Conservation (phyloP, 2,888 invertebrate genomes). For the Calephelis perditalis region DNA sequence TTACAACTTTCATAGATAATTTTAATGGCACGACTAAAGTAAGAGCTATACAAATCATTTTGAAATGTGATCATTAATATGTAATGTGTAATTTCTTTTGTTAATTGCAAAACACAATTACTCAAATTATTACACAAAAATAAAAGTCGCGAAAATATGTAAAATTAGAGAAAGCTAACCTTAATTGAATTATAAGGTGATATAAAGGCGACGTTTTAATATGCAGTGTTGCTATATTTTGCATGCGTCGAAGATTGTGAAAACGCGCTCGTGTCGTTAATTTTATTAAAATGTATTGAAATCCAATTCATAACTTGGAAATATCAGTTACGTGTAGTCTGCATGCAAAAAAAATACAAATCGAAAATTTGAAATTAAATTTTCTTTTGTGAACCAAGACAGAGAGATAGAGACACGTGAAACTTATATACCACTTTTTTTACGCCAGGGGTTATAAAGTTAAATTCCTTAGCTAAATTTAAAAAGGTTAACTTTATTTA, state of each 20-base stretch:
- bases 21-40: not conserved
- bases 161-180: constrained; percentile 4
- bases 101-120: not conserved
- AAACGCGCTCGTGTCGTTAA: constrained; percentile 1
- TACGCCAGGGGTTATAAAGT: too few relatives aligned
- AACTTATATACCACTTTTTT: too few relatives aligned
- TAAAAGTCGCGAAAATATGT: not conserved
- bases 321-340: too few relatives aligned
- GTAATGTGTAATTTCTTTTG: not conserved
- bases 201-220: too few relatives aligned
- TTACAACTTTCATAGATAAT: not conserved
- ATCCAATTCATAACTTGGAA: constrained; percentile 1
- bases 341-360: too few relatives aligned
- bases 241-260: constrained; percentile 5
- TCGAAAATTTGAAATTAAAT: too few relatives aligned
- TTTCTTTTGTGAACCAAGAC: too few relatives aligned
- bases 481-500: too few relatives aligned
- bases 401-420: too few relatives aligned
- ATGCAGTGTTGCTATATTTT: not conserved
- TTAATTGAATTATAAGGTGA: not conserved
- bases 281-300: constrained; percentile 7
- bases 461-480: too few relatives aligned
- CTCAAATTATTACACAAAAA: not conserved
- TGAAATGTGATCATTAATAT: not conserved
- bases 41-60: not conserved